A percentile compares a stretch with the other conserved stretches of the same genome.
phyloP scores from a whole-genome alignment of 2,888 invertebrate genomes.

The Calephelis perditalis region DNA sequence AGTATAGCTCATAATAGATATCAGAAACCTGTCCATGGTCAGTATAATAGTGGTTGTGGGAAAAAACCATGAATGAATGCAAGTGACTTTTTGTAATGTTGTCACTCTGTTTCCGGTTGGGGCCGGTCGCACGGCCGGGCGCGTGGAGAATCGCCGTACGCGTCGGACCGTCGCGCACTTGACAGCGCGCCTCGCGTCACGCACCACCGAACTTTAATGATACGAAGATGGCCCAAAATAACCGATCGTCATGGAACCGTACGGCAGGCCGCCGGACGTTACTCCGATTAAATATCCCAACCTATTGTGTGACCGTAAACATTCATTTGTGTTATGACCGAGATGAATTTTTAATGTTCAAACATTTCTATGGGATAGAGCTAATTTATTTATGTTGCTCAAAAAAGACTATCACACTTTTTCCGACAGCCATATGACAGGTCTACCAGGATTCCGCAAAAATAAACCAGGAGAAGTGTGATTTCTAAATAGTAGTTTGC shows the following conservation, averaged over 20 bases:
- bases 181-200: slow-evolving; percentile 41
- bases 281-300: slow-evolving; percentile 23
- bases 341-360: slow-evolving; percentile 8
- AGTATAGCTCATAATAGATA: slow-evolving; percentile 31
- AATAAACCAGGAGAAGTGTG: too few relatives aligned
- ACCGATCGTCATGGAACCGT: slow-evolving; percentile 45
- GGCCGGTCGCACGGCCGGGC: slow-evolving; percentile 49
- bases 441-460: too few relatives aligned
- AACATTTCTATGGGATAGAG: neutral
- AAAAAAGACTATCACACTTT: neutral
- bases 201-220: slow-evolving; percentile 53
- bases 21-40: slow-evolving; percentile 51
- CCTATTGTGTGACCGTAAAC: slow-evolving; percentile 19
- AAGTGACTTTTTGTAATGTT: slow-evolving; percentile 73
- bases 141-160: slow-evolving; percentile 74
- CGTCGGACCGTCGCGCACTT: slow-evolving; percentile 58
- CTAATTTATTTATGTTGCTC: neutral
- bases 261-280: slow-evolving; percentile 35
- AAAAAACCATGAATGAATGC: slow-evolving; percentile 72
- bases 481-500: too few relatives aligned
- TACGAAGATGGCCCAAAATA: slow-evolving; percentile 54
- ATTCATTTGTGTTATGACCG: slow-evolving; percentile 7
- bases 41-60: slow-evolving; percentile 36
- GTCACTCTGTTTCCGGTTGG: slow-evolving; percentile 70
- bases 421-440: too few relatives aligned